Evolutionary conservation across 2,888 invertebrate species (phyloP), one percentile per base, ranked within the genome.

Genomic region (Nemapogon koenigi): DNA sequence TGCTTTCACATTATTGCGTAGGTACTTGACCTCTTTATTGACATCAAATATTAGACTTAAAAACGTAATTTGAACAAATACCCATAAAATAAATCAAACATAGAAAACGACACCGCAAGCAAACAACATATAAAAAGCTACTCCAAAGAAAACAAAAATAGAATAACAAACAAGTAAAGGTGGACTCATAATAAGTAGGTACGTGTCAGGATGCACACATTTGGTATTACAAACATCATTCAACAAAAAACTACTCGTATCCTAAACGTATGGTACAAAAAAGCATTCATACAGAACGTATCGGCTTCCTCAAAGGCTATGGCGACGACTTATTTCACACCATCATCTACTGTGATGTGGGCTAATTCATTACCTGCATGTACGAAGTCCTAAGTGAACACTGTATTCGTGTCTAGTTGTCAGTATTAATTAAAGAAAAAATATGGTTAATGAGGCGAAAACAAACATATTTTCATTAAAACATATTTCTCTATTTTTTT

Each of bases 141-240:
- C 13, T 16, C 28, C 31, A 16, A 31, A 16, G 16, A 22, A 49
- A 50, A 43, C 46, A 52, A 60, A 60, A 61, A 64, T 62, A 62
- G 60, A 37, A 37, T 17, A 37, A 37, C 37, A 37, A 7, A 33
- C 33, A 33, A n/a, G n/a, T n/a, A n/a, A n/a, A 7, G n/a, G n/a
- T 59, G 62, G 59, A 62, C 62, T 62, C 67, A 76, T 73, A 75
- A 76, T 75, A 61, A 68, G 63, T n/a, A n/a, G n/a, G n/a, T 60
- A 69, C 75, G 75, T 75, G 76, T 75, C 73, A 71, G 71, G 73
- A 71, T 72, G 71, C 71, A 72, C 76, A 73, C 76, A 70, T 65
- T 71, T 65, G 69, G 71, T 59, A 73, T 75, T 72, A 76, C 69
- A 76, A 75, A 76, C 68, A 76, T 53, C 47, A 47, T 41, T 6